Conservation (phyloP, 2,888 invertebrate species). For the Homarus gammarus region DNA sequence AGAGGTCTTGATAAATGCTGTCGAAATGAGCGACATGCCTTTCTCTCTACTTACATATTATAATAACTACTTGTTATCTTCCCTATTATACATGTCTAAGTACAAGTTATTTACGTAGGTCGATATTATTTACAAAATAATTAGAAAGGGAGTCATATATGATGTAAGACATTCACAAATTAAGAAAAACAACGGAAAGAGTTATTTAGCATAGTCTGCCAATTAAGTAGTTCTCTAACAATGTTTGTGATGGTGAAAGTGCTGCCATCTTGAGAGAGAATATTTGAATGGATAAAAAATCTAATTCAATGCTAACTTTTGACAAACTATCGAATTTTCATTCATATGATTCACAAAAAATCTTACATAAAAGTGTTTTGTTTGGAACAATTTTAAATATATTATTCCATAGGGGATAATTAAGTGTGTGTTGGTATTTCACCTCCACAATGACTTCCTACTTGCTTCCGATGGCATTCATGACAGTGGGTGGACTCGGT, state of each 20-base stretch:
- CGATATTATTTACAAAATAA: background rate
- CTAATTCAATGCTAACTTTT: background rate
- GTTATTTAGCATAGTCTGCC: background rate
- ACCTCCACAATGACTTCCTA: conserved; percentile 17
- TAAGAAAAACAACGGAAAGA: background rate
- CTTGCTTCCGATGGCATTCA: conserved; percentile 52
- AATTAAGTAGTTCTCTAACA: conserved; percentile 11
- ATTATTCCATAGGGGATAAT: background rate
- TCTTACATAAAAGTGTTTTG: background rate
- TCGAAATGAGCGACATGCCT: too few relatives aligned
- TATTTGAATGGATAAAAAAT: background rate
- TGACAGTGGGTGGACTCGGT: conserved; percentile 61
- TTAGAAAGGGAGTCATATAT: background rate
- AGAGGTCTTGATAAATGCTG: too few relatives aligned
- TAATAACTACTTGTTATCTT: too few relatives aligned
- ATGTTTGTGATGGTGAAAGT: conserved; percentile 47
- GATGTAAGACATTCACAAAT: background rate
- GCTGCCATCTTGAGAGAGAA: conserved; percentile 40
- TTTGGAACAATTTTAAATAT: background rate
- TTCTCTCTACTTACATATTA: too few relatives aligned
- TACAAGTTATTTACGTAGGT: background rate
- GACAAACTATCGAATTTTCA: background rate
- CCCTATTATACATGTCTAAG: too few relatives aligned
- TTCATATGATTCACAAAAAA: background rate
- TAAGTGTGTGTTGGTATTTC: background rate